phyloP scores from a whole-genome alignment of 2,888 invertebrate genomes.

The Andrena flavipes region DNA sequence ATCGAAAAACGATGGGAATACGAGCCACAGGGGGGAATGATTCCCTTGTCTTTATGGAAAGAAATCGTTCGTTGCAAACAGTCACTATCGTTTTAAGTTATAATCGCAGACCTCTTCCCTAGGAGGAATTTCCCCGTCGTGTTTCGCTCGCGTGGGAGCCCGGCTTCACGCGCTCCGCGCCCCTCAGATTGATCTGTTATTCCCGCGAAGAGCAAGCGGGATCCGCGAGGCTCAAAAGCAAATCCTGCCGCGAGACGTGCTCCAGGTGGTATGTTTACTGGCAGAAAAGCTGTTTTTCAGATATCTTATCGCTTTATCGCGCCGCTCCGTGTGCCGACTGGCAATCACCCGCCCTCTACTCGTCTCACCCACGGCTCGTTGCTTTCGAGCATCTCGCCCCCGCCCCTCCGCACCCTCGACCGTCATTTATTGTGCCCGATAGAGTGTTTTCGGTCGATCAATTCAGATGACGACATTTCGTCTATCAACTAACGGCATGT shows the following conservation, averaged over 20 bases:
- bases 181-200: not conserved
- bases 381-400: constrained; percentile 15
- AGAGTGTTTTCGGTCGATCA: constrained; percentile 61
- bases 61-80: too few relatives aligned
- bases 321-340: constrained; percentile 24
- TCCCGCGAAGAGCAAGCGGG: not conserved
- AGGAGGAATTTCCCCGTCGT: too few relatives aligned
- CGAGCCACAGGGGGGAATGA: not conserved
- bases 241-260: not conserved
- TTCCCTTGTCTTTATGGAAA: too few relatives aligned
- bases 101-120: too few relatives aligned
- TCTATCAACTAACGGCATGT: constrained; percentile 31
- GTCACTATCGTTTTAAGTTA: too few relatives aligned
- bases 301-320: constrained; percentile 78
- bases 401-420: not conserved
- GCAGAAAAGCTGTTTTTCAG: constrained; percentile 74
- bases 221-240: not conserved
- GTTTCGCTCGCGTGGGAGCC: too few relatives aligned
- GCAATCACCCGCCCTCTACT: constrained; percentile 38
- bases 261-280: constrained; percentile 63
- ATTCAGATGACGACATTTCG: constrained; percentile 37
- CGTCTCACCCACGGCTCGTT: not conserved
- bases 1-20: not conserved
- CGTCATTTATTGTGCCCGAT: constrained; percentile 47
- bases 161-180: too few relatives aligned